These are phyloP conservation scores for Oreamnos americanus DNA, from an alignment of 2,113 vertebrate genomes.

Conservation along the genomic window DNA sequence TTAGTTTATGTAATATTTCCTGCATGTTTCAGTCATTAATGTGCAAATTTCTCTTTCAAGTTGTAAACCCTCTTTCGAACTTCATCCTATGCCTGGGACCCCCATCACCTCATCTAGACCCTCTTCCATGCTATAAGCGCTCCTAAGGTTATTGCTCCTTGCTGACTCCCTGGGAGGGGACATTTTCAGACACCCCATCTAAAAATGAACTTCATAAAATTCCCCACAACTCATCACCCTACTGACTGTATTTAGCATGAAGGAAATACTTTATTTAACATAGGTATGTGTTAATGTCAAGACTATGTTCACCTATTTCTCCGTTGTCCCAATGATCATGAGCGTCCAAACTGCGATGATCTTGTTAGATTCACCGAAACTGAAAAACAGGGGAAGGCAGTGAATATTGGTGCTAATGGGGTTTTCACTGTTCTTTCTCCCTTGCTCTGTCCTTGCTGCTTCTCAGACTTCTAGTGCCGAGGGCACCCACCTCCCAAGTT, in stretches of 20 bases:
- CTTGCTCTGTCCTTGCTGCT: background rate
- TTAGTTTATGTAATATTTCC: background rate
- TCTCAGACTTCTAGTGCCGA: background rate
- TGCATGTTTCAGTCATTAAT: background rate
- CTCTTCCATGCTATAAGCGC: background rate
- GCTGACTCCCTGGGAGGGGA: background rate
- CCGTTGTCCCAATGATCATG: background rate
- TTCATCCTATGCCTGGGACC: background rate
- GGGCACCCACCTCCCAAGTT: background rate
- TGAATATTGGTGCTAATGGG: background rate
- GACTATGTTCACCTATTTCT: background rate
- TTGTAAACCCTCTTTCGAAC: background rate
- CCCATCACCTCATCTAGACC: background rate
- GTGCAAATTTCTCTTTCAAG: background rate
- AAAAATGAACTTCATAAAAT: background rate
- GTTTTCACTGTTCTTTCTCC: background rate
- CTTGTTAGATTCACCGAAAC: background rate
- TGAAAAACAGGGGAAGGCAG: background rate
- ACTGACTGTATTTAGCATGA: background rate
- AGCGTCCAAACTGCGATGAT: background rate
- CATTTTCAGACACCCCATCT: background rate
- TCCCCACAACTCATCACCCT: background rate
- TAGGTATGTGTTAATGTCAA: background rate
- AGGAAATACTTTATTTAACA: background rate
- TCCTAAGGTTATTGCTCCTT: background rate